Conservation (phyloP, 2,113 vertebrate genomes). For the Clarias magur region DNA sequence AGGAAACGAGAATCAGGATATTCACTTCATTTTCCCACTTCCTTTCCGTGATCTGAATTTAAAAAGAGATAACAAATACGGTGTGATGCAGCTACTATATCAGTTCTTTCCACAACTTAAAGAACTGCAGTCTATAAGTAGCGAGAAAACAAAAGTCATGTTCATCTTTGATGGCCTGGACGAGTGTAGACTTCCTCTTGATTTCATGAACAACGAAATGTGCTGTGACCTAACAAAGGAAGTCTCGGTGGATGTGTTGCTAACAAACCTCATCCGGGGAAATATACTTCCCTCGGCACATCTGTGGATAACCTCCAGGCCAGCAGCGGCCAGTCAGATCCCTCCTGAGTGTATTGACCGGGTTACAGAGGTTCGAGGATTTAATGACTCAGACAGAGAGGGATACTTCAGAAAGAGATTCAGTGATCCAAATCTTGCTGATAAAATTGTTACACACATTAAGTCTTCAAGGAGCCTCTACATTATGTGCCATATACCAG, state of each 20-base stretch:
- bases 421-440: not conserved
- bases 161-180: constrained; percentile 41
- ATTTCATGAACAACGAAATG: constrained; percentile 42
- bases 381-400: constrained; percentile 32
- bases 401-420: constrained; percentile 31
- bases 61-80: too few relatives aligned
- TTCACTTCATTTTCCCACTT: too few relatives aligned
- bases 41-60: too few relatives aligned
- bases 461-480: constrained; percentile 40
- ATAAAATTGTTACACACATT: constrained; percentile 26
- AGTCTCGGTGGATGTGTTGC: constrained; percentile 4
- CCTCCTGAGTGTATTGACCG: constrained; percentile 34
- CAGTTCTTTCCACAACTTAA: too few relatives aligned
- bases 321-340: constrained; percentile 29
- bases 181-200: constrained; percentile 33
- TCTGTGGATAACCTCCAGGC: constrained; percentile 38
- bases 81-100: too few relatives aligned
- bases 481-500: constrained; percentile 42
- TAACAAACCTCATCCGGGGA: constrained; percentile 39
- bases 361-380: constrained; percentile 32
- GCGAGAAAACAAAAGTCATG: too few relatives aligned
- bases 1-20: too few relatives aligned
- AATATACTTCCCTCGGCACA: constrained; percentile 39
- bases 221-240: constrained; percentile 34
- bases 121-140: too few relatives aligned